phyloP scores from a whole-genome alignment of 53 echinoderm and acorn worm genomes.

The Crossaster papposus region DNA sequence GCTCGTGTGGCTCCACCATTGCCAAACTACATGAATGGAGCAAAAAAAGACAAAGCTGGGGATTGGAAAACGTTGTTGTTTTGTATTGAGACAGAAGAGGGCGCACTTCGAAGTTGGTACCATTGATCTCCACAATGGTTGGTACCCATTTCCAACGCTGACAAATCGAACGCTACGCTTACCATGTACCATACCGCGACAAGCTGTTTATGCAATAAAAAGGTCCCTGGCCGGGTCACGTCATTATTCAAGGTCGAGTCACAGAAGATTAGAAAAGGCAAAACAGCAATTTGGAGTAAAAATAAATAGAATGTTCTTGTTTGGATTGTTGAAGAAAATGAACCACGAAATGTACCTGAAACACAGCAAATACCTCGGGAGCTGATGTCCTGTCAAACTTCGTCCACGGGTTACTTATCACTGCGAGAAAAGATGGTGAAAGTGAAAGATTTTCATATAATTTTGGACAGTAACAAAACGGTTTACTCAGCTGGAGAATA shows the following conservation, averaged over 20 bases:
- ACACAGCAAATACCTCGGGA: not conserved
- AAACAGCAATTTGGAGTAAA: too few relatives aligned
- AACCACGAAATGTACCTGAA: slow-evolving; percentile 3
- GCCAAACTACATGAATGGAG: too few relatives aligned
- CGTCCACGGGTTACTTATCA: not conserved
- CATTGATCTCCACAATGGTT: too few relatives aligned
- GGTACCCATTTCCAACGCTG: too few relatives aligned
- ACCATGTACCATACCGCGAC: not conserved
- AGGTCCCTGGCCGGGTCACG: too few relatives aligned
- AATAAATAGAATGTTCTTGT: slow-evolving; percentile 31
- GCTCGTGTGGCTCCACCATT: too few relatives aligned
- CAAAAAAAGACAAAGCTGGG: too few relatives aligned
- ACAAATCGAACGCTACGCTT: too few relatives aligned
- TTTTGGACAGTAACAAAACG: slow-evolving; percentile 93
- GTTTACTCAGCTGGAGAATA: slow-evolving; percentile 93
- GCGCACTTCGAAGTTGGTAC: too few relatives aligned
- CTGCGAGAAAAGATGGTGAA: slow-evolving; percentile 77
- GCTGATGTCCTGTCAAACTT: slow-evolving; percentile 22
- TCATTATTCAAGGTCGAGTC: slow-evolving; percentile 13
- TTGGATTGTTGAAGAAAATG: not conserved
- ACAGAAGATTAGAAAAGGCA: not conserved
- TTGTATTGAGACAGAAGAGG: too few relatives aligned
- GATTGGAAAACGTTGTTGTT: too few relatives aligned
- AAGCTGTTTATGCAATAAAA: not conserved
- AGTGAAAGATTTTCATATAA: slow-evolving; percentile 94